Evolutionary conservation across 2,113 vertebrate genomes (phyloP).

Genomic region (Clarias magur): DNA sequence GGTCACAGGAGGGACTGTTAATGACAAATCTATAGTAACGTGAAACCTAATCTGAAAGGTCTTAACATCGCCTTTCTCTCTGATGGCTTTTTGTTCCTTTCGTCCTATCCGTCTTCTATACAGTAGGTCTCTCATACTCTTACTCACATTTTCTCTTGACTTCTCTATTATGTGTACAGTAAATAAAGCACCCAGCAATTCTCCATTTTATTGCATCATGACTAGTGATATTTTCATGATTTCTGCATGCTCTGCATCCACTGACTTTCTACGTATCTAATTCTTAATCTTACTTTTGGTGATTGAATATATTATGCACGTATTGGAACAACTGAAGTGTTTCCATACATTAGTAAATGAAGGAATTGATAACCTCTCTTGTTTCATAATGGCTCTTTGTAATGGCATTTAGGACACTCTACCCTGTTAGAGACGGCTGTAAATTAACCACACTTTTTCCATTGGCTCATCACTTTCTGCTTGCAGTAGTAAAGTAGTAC

Average conservation of each 20-base stretch:
- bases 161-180: constrained; percentile 50
- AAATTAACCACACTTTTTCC: constrained; percentile 12
- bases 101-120: constrained; percentile 1
- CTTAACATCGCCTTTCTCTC: constrained; percentile 35
- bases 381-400: constrained; percentile 39
- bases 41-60: constrained; percentile 53
- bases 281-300: constrained; percentile 6
- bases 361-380: constrained; percentile 22
- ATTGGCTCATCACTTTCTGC: neutral
- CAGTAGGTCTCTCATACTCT: constrained; percentile 38
- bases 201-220: constrained; percentile 26
- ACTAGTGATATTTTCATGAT: constrained; percentile 15
- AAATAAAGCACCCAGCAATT: constrained; percentile 28
- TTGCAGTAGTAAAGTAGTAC: neutral
- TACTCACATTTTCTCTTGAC: constrained; percentile 48
- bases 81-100: constrained; percentile 49
- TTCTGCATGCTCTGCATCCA: neutral
- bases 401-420: constrained; percentile 40
- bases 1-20: constrained; percentile 58
- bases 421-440: neutral
- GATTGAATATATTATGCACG: constrained; percentile 30
- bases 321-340: constrained; percentile 16
- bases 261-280: constrained; percentile 8
- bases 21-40: constrained; percentile 70
- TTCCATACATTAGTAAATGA: constrained; percentile 43